Evolutionary conservation across 2,888 invertebrate species (phyloP).

Genomic region (Bimastos eiseni): DNA sequence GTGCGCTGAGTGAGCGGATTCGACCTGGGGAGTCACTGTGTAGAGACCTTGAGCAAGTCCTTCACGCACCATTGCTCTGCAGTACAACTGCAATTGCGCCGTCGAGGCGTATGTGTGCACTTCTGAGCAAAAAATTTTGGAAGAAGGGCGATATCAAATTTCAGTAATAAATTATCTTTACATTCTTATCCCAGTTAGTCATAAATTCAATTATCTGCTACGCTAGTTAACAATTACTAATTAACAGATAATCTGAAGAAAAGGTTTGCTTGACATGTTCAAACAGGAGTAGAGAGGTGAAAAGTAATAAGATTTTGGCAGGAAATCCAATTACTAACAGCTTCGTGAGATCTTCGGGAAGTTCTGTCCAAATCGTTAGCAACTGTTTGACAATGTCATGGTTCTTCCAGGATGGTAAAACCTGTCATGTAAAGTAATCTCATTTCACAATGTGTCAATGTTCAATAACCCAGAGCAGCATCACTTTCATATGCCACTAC

Average conservation of each 20-base stretch:
- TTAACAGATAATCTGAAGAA: not conserved
- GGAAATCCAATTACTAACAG: slow-evolving; percentile 31
- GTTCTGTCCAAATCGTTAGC: slow-evolving; percentile 23
- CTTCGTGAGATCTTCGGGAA: slow-evolving; percentile 32
- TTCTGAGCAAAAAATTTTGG: too few relatives aligned
- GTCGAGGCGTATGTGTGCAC: too few relatives aligned
- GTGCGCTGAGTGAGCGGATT: too few relatives aligned
- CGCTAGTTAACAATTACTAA: not conserved
- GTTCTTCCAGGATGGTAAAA: slow-evolving; percentile 30
- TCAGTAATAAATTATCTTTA: too few relatives aligned
- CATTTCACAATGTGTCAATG: too few relatives aligned
- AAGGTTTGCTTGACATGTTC: not conserved
- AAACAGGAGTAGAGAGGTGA: not conserved
- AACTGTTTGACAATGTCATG: not conserved
- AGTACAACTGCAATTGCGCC: too few relatives aligned
- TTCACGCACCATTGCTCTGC: too few relatives aligned
- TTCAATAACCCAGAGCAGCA: too few relatives aligned
- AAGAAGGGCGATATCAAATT: too few relatives aligned
- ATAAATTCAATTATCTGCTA: not conserved
- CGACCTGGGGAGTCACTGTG: too few relatives aligned
- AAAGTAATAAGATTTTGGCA: not conserved
- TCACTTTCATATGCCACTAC: too few relatives aligned
- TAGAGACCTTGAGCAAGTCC: too few relatives aligned
- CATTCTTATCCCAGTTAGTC: not conserved
- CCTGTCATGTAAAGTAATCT: slow-evolving; percentile 22